Base-by-base conservation (phyloP, 2,888 invertebrate species). In the Celastrina argiolus region DNA sequence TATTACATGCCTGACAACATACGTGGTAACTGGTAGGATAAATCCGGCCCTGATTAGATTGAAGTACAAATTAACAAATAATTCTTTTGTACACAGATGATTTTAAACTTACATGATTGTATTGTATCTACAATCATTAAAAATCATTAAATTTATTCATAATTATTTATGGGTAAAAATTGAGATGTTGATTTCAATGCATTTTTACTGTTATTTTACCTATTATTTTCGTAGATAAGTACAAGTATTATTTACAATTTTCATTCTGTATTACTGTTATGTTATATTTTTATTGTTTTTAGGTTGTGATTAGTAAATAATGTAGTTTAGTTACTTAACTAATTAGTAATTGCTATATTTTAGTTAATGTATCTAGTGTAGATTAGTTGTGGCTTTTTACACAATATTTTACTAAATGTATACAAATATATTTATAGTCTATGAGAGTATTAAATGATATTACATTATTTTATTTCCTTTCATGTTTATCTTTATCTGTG, bases 291-390 rank as follows among this genome's bases (percentile, higher is more conserved):
- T 5, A 4, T 51, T 51, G 18, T 59, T 16, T 34, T 31, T 36
- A 59, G 59, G 59, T 59, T 59, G 59, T 36, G 59, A 59, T 26
- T 22, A 51, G 22, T 51, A 22, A 18, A 51, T 26, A 26, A 59
- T 59, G 59, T 59, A 59, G 59, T 59, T 59, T 36, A 31, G 28
- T 14, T 58, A 58, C 31, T 58, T 16, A 59, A 59, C 59, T 59
- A 36, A 59, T 34, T 12, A 8, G 5, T 18, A 18, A 16, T 10
- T 12, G 34, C 34, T 31, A 31, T 59, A 34, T 36, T 59, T 59
- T 59, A 59, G 31, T 36, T 26, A 59, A 6, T 18, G 36, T 59
- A 36, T 59, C 14, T 59, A 36, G 36, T 59, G 18, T 61, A 39
- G 61, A 14, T 8, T 14, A 31, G 7, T 61, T 22, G 18, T 39